Base-by-base conservation (phyloP, 2,113 vertebrate species). In the Orcinus orca region DNA sequence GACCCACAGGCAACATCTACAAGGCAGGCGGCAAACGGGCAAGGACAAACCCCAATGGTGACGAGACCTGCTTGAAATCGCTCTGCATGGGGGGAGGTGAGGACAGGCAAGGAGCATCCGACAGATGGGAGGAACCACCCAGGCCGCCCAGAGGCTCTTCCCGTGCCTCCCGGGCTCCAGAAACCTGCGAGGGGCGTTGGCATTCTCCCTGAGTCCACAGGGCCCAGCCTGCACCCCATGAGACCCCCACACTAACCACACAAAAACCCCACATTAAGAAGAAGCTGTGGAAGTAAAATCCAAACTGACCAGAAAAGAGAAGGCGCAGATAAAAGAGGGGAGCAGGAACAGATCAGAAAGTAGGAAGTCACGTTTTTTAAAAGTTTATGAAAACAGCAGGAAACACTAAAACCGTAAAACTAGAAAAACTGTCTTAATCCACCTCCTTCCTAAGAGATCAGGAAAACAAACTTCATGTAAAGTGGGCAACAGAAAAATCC, bases 151-250 rank as follows among this genome's bases (percentile, higher is more conserved):
- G 17, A 47, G 13, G 63, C 3, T 87, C 70, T 68, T 88, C 18
- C 84, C 44, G 6, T 2, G 0, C 18, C 29, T 14, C 20, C 60
- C 4, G 18, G 63, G 55, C 29, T 31, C 47, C 60, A 21, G 31
- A 25, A 38, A 62, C 0, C 58, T 7, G 14, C 4, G 73, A 62
- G 9, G n/a, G n/a, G 26, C 0, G 1, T 4, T 3, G 58, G 31
- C 65, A 47, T 29, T 3, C 44, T 73, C 63, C 50, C 44, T 29
- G 15, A 47, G 38, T 36, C 80, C n/a, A 29, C 0, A 0, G 26
- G 62, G 10, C 14, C 3, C 12, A 23, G 31, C 18, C 50, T 53
- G 29, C 9, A 68, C 17, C 17, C 62, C 5, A 33, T 3, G 17
- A 86, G 58, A 9, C 25, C 85, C 71, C 33, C 23, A 76, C 65